A percentile compares a stretch with the other conserved stretches of the same genome.
phyloP scores from a whole-genome alignment of 1,140 invertebrate genomes.

The Sarcophaga bullata region DNA sequence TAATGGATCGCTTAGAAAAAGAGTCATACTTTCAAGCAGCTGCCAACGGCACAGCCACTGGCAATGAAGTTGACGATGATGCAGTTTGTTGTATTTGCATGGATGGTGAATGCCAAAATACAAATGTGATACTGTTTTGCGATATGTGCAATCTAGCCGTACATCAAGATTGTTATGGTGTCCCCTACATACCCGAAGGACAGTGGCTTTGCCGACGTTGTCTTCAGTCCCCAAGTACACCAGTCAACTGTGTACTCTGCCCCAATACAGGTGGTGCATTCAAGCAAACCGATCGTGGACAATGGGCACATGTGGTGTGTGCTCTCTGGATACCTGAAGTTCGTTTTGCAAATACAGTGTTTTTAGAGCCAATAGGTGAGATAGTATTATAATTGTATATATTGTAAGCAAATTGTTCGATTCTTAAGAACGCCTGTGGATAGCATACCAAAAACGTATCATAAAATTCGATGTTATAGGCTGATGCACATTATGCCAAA shows the following conservation, averaged over 20 bases:
- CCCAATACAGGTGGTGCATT: slow-evolving; percentile 98
- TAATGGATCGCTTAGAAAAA: slow-evolving; percentile 97
- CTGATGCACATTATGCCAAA: too few relatives aligned
- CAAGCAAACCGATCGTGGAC: slow-evolving; percentile 95
- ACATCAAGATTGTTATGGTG: slow-evolving; percentile 99
- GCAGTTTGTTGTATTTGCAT: slow-evolving; percentile 97
- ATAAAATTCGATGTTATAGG: too few relatives aligned
- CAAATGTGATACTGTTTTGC: slow-evolving; percentile 85
- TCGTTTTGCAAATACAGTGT: slow-evolving; percentile 96
- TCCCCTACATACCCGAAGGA: slow-evolving; percentile 97
- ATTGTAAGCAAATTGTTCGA: neutral
- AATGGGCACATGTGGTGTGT: slow-evolving; percentile 99
- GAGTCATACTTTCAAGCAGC: slow-evolving; percentile 87
- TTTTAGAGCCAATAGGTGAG: slow-evolving; percentile 89
- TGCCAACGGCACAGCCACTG: slow-evolving; percentile 72
- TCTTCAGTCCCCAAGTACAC: slow-evolving; percentile 92
- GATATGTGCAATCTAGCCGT: slow-evolving; percentile 99
- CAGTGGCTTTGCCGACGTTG: slow-evolving; percentile 97
- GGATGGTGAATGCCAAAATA: slow-evolving; percentile 86
- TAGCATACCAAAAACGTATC: too few relatives aligned
- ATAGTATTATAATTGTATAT: slow-evolving; percentile 51
- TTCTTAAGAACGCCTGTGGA: too few relatives aligned
- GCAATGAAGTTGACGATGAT: slow-evolving; percentile 91
- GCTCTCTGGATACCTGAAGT: slow-evolving; percentile 99
- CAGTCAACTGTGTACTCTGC: slow-evolving; percentile 96